Evolutionary conservation across 2,888 invertebrate genomes (phyloP).

Genomic region (Pantelozetes paolii): DNA sequence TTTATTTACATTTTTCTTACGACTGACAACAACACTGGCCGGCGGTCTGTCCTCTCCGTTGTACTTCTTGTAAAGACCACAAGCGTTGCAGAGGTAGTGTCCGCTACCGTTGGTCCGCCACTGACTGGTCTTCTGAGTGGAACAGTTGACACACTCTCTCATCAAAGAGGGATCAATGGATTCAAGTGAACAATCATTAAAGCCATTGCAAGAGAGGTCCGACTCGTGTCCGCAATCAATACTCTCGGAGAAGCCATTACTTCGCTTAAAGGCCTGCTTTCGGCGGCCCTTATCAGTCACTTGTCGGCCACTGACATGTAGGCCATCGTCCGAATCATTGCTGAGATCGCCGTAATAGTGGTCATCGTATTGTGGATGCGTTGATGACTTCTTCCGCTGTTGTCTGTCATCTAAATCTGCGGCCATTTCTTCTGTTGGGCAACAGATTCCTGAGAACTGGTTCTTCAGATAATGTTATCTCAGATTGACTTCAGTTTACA

Average conservation of each 20-base stretch:
- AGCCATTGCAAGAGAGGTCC: background rate
- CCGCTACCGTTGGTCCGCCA: slow-evolving; percentile 41
- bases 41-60: slow-evolving; percentile 42
- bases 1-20: slow-evolving; percentile 14
- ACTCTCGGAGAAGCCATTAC: no score
- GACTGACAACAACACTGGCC: slow-evolving; percentile 20
- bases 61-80: slow-evolving; percentile 41
- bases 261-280: no score
- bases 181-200: background rate
- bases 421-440: background rate
- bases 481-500: background rate
- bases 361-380: background rate
- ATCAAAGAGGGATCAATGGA: background rate
- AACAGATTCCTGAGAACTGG: background rate
- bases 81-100: slow-evolving; percentile 41
- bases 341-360: background rate
- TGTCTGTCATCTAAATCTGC: slow-evolving; percentile 14
- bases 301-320: no score
- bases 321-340: background rate
- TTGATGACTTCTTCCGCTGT: background rate
- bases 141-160: slow-evolving; percentile 40
- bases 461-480: background rate
- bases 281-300: no score
- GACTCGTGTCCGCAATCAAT: no score
- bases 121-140: slow-evolving; percentile 38